Evolutionary conservation across 2,888 invertebrate genomes (phyloP).

Genomic region (Hypolimnas misippus): DNA sequence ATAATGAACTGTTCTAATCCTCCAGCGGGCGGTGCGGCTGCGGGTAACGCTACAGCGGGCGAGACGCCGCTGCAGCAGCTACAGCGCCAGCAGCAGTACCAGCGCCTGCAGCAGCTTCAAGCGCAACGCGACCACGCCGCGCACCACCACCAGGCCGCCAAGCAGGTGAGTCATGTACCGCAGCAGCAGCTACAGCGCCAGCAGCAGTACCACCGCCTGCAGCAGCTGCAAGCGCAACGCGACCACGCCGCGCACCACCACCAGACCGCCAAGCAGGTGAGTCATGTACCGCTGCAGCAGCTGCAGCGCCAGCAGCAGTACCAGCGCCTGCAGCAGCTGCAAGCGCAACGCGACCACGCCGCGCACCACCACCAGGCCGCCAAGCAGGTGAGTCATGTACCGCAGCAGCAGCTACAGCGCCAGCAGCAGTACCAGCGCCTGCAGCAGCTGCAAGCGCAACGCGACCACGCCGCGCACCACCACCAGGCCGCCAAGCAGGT

Average conservation of each 20-base stretch:
- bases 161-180: too few species aligned
- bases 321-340: constrained; percentile 85
- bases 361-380: constrained; percentile 77
- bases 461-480: constrained; percentile 81
- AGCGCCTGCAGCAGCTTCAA: too few species aligned
- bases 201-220: too few species aligned
- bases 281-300: constrained; percentile 71
- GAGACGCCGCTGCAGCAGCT: too few species aligned
- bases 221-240: too few species aligned
- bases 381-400: constrained; percentile 52
- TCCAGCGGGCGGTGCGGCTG: too few species aligned
- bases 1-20: too few species aligned
- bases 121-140: background rate
- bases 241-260: background rate
- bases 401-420: constrained; percentile 80
- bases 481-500: constrained; percentile 52
- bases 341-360: constrained; percentile 83
- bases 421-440: constrained; percentile 86
- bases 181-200: too few species aligned
- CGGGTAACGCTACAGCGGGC: too few species aligned
- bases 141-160: background rate
- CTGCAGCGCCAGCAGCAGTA: constrained; percentile 86
- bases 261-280: constrained; percentile 49
- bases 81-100: too few species aligned
- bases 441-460: constrained; percentile 85